Evolutionary conservation across 2,113 vertebrate genomes (phyloP).

Genomic region (Danionella cerebrum): DNA sequence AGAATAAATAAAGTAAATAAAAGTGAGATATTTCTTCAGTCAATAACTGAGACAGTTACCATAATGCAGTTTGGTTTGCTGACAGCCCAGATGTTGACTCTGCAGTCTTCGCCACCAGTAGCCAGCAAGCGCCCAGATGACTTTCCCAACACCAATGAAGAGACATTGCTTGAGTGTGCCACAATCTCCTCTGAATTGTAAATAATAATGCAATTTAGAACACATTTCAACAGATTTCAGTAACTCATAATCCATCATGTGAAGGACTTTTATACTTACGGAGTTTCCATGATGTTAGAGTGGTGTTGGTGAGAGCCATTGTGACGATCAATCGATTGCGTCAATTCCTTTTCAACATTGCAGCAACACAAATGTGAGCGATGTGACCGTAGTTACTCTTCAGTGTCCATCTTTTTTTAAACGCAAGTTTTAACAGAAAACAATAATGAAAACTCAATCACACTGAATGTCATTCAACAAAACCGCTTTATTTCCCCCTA

Average conservation of each 20-base stretch:
- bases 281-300: conserved; percentile 88
- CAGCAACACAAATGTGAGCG: conserved; percentile 2
- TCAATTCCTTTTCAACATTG: not conserved
- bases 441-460: not conserved
- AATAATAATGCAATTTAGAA: too few relatives aligned
- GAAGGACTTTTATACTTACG: conserved; percentile 68
- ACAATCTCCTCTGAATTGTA: conserved; percentile 78
- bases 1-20: not conserved
- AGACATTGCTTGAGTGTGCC: conserved; percentile 83
- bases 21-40: not conserved
- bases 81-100: conserved; percentile 91
- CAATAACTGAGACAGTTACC: conserved; percentile 56
- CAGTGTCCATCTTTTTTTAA: conserved; percentile 4
- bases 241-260: too few relatives aligned
- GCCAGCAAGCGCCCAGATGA: conserved; percentile 84
- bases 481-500: too few relatives aligned
- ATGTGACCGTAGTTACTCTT: not conserved
- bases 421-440: too few relatives aligned
- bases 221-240: too few relatives aligned
- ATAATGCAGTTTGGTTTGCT: conserved; percentile 97
- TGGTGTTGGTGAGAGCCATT: conserved; percentile 76
- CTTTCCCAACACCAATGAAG: conserved; percentile 81
- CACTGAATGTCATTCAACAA: not conserved
- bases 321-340: not conserved
- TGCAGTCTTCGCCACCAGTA: conserved; percentile 89